Base-by-base conservation (phyloP, 1,140 invertebrate genomes). In the Pectinophora gossypiella region DNA sequence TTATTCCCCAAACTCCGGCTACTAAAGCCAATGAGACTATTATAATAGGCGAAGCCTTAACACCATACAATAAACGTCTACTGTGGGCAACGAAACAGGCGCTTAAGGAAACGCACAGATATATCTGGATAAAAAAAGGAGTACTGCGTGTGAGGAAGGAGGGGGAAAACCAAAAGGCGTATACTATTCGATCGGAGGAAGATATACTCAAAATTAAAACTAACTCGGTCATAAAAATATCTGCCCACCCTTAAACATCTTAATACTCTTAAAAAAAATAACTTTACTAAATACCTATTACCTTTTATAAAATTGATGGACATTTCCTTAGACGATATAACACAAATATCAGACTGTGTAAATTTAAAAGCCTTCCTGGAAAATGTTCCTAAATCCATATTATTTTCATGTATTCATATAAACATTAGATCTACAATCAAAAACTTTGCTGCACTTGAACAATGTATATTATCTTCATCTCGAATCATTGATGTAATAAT, bases 31-130 rank as follows among this genome's bases (percentile, higher is more conserved):
- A 44, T 2, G 10, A 20, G 5, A 5, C 42, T 7, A 13, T 44
- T 9, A 20, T 7, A 1, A 9, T 44, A 44, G 12, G 13, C 9
- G 42, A 44, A 44, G 18, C 42, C 19, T 15, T 44, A 44, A 44
- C 42, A 10, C 42, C 42, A 9, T 44, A 44, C 19, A 44, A 44
- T 19, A 44, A 44, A 44, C 18, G 20, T 7, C 18, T 44, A 44
- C 5, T 44, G 1, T 44, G 19, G 18, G 4, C 18, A 2, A 19
- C 42, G 3, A 44, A 44, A 20, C 18, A 44, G 13, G 42, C 7
- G 9, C 42, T 44, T 20, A 20, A 44, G 13, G 19, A 44, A 19
- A 21, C 4, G 6, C 13, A 20, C 18, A 19, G 19, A 19, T 44
- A 20, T 15, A 44, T 44, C 7, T 44, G 42, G 42, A 12, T 6